Conservation (phyloP, 2,888 invertebrate species). For the Acrobasis suavella region DNA sequence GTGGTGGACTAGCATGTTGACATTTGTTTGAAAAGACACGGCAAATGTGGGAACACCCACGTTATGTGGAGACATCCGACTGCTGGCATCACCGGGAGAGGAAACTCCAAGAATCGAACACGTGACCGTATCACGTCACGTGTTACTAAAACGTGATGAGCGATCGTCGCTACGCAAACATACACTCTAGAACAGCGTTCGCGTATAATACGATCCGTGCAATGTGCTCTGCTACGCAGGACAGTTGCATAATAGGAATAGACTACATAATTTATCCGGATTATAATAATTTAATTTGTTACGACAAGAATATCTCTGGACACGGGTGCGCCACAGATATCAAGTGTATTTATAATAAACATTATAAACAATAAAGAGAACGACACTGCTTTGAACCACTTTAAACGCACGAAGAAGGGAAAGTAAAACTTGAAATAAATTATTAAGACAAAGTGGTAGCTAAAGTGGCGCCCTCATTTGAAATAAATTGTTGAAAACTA, state of each 20-base stretch:
- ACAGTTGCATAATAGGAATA: slow-evolving; percentile 19
- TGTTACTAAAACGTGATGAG: slow-evolving; percentile 10
- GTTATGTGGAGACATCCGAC: neutral
- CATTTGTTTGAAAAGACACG: neutral
- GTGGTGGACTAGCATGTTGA: too few relatives aligned
- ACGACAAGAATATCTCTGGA: slow-evolving; percentile 21
- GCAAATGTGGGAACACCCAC: neutral
- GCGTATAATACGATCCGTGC: slow-evolving; percentile 16
- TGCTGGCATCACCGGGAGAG: neutral
- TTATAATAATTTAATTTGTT: slow-evolving; percentile 29
- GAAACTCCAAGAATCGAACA: slow-evolving; percentile 19
- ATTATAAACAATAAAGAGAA: slow-evolving; percentile 6
- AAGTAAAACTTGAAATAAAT: neutral
- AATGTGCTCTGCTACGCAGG: slow-evolving; percentile 3
- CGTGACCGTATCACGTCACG: slow-evolving; percentile 22
- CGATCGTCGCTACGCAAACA: neutral
- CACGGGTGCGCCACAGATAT: slow-evolving; percentile 32
- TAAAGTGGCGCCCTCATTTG: too few relatives aligned
- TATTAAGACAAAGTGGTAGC: too few relatives aligned
- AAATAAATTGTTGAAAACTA: too few relatives aligned
- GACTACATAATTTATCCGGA: slow-evolving; percentile 25
- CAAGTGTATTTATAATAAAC: slow-evolving; percentile 9
- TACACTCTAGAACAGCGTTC: slow-evolving; percentile 1
- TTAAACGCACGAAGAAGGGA: neutral
- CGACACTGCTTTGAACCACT: neutral